Evolutionary conservation across 2,888 invertebrate species (phyloP), one percentile per base, ranked within the genome.

Genomic region (Tachina lurida): DNA sequence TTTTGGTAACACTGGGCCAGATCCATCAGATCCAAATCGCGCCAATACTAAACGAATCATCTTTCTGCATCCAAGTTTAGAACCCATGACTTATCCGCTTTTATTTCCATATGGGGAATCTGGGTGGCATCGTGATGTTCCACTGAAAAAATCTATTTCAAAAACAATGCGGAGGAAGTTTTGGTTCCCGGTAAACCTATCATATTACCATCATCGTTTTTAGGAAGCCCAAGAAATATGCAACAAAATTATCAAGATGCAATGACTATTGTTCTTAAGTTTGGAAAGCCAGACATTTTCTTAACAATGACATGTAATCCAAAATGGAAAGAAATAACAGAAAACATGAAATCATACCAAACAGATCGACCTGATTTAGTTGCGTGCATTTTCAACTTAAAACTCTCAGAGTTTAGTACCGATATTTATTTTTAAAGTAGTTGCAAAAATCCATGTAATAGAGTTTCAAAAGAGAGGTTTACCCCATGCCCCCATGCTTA

Each of bases 61-160:
- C 22, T 2, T 22, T 22, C 52, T 52, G 15, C 52, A 7, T 52
- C 52, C 52, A 52, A 52, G 52, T 9, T 17, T 52, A 17, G 52
- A 52, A n/a, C 52, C 17, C 17, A 17, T 17, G 52, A 52, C 52
- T 4, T 17, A 52, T 17, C n/a, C 52, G 17, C 15, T 52, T n/a
- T 52, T 52, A 52, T 52, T 52, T 52, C 52, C 52, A n/a, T 52
- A n/a, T 52, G 52, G 17, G n/a, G 52, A 52, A n/a, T 52, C 52
- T 52, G 52, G 52, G n/a, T 52, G 52, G 52, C 52, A 52, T 17
- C 17, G 17, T n/a, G 52, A 52, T 52, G 17, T 52, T n/a, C 52
- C 52, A n/a, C n/a, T 52, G 17, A 52, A 52, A 52, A 5, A 52
- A 52, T 43, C 43, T 43, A 43, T 43, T 43, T 43, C 43, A 43